Evolutionary conservation across 2,888 invertebrate species (phyloP).

Genomic region (Orthosia incerta): DNA sequence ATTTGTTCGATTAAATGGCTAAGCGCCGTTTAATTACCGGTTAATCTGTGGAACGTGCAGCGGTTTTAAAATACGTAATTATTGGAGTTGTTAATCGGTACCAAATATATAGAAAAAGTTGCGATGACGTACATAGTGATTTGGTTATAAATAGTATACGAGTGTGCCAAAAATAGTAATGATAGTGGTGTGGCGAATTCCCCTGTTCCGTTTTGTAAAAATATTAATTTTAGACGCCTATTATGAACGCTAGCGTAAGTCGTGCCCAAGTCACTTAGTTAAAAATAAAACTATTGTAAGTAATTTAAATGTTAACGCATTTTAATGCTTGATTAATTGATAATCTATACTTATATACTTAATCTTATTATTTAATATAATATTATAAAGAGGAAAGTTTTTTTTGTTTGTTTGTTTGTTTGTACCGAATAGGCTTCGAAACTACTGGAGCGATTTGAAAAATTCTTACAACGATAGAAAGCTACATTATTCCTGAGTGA

Average conservation of each 20-base stretch:
- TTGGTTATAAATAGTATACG: background rate
- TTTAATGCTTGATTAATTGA: no score
- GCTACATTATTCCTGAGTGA: no score
- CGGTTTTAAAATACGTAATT: conserved; percentile 41
- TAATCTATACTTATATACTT: no score
- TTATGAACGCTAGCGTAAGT: background rate
- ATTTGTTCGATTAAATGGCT: conserved; percentile 48
- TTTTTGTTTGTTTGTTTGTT: no score
- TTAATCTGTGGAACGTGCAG: conserved; percentile 49
- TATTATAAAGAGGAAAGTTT: no score
- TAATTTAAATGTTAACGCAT: background rate
- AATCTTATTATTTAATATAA: no score
- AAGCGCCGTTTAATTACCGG: conserved; percentile 61
- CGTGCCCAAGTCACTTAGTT: background rate
- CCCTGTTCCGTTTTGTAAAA: background rate
- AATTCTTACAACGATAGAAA: no score
- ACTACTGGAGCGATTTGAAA: no score
- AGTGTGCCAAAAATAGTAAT: background rate
- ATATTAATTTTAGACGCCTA: background rate
- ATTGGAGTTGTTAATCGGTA: conserved; percentile 11
- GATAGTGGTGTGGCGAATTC: background rate
- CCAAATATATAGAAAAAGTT: conserved; percentile 19
- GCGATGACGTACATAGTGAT: conserved; percentile 22
- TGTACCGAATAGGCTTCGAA: no score
- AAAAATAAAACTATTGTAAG: background rate